These are phyloP conservation scores for Oasisia sp. DNA, from an alignment of 2,888 invertebrate species.

Conservation along the genomic window DNA sequence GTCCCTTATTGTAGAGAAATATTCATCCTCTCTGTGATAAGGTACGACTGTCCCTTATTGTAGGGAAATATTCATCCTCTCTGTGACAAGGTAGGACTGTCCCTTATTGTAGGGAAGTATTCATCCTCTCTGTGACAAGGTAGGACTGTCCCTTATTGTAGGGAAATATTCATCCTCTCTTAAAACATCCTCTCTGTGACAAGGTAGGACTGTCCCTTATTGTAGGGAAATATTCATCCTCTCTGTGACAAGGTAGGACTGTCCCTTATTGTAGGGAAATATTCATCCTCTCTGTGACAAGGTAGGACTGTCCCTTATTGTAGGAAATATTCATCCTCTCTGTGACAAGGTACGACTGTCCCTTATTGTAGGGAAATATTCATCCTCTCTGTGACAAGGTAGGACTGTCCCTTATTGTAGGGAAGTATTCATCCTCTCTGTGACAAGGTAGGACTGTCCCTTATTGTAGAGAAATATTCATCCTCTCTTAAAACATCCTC, in stretches of 20 bases:
- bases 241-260: conserved; percentile 27
- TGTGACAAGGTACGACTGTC: conserved; percentile 26
- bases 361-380: no score
- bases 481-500: no score
- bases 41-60: background rate
- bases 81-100: conserved; percentile 26
- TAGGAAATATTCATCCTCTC: background rate
- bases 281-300: conserved; percentile 24
- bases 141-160: no score
- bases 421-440: background rate
- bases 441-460: conserved; percentile 24
- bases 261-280: no score
- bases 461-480: no score
- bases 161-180: no score
- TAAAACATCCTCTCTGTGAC: conserved; percentile 27
- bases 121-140: conserved; percentile 30
- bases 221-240: no score
- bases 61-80: background rate
- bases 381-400: conserved; percentile 30
- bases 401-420: no score
- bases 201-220: conserved; percentile 13
- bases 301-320: background rate
- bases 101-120: no score
- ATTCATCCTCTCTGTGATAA: conserved; percentile 24
- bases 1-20: no score